Conservation (phyloP, 2,888 invertebrate genomes). For the Acleris sparsana region DNA sequence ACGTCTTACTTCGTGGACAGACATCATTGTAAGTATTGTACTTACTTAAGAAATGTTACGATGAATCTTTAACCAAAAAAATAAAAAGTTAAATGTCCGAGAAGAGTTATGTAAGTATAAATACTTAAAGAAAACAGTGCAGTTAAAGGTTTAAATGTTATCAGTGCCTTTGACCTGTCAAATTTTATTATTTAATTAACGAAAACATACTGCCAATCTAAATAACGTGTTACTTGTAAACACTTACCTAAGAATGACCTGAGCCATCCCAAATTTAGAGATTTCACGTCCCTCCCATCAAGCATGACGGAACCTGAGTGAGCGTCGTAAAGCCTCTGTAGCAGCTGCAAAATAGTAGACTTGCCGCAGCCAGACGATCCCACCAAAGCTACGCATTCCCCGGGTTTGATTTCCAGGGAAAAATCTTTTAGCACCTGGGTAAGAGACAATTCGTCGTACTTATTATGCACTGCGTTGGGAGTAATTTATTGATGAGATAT, state of each 20-base stretch:
- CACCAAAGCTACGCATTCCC: slow-evolving; percentile 89
- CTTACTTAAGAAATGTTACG: no score
- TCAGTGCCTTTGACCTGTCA: no score
- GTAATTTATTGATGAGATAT: not conserved
- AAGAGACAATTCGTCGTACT: slow-evolving; percentile 20
- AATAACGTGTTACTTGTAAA: not conserved
- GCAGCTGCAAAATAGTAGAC: slow-evolving; percentile 89
- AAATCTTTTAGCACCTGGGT: slow-evolving; percentile 86
- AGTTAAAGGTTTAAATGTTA: no score
- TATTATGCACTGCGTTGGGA: no score
- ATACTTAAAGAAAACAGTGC: no score
- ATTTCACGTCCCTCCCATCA: slow-evolving; percentile 86
- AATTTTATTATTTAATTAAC: not conserved
- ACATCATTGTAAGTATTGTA: no score
- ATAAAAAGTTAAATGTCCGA: no score
- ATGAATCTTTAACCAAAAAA: no score
- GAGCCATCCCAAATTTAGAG: slow-evolving; percentile 89
- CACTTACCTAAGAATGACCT: slow-evolving; percentile 87
- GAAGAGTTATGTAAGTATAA: no score
- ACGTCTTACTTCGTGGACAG: no score
- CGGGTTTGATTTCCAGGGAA: slow-evolving; percentile 84
- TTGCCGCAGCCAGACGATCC: slow-evolving; percentile 92
- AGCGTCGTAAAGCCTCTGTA: slow-evolving; percentile 90
- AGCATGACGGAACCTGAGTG: slow-evolving; percentile 81
- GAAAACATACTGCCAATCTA: not conserved